These are phyloP conservation scores for Hirundichthys speculiger DNA, from an alignment of 2,113 vertebrate species.

Conservation along the genomic window DNA sequence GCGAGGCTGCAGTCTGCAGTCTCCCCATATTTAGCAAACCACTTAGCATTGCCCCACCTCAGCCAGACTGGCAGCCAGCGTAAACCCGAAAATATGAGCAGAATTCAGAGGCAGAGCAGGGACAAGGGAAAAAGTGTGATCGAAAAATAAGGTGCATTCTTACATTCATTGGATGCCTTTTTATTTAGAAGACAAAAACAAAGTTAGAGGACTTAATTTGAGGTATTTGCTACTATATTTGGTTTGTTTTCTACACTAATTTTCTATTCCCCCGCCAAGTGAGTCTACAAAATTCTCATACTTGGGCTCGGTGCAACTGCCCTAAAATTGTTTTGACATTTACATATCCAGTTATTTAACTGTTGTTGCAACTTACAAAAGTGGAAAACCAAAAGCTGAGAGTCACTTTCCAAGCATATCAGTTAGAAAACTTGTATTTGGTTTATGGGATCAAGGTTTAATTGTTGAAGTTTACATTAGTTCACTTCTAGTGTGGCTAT, in stretches of 20 bases:
- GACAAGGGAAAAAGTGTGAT: slow-evolving; percentile 10
- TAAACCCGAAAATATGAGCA: slow-evolving; percentile 58
- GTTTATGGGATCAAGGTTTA: no score
- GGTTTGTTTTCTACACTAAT: slow-evolving; percentile 1
- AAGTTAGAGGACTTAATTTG: background rate
- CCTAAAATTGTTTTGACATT: no score
- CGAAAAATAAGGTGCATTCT: slow-evolving; percentile 19
- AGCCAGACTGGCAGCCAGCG: slow-evolving; percentile 46
- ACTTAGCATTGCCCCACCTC: slow-evolving; percentile 60
- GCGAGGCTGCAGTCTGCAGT: slow-evolving; percentile 61
- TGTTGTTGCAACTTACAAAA: no score
- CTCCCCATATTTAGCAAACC: slow-evolving; percentile 75
- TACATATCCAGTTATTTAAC: no score
- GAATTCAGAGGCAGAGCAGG: slow-evolving; percentile 50
- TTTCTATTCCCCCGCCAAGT: background rate
- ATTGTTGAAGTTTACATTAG: no score
- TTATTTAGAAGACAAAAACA: slow-evolving; percentile 2
- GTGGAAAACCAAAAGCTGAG: no score
- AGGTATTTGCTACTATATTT: slow-evolving; percentile 7
- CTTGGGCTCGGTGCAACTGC: no score
- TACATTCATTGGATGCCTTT: slow-evolving; percentile 46
- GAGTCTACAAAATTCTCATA: no score
- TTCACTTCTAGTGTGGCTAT: no score
- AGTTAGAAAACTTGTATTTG: no score
- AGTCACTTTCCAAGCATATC: no score